Evolutionary conservation across 2,113 vertebrate genomes (phyloP).

Genomic region (Amia ocellicauda): DNA sequence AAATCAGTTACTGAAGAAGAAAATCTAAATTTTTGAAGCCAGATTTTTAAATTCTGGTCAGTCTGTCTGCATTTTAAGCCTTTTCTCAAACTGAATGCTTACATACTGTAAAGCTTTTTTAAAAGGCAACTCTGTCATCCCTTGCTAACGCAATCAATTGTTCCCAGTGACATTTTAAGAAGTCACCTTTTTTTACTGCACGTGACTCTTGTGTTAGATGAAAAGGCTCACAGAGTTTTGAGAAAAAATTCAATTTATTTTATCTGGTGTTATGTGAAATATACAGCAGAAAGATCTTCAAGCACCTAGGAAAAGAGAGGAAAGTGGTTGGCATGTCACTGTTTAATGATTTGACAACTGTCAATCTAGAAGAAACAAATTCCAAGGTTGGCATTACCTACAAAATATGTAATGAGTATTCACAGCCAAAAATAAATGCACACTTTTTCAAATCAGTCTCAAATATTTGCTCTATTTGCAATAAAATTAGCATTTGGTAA

Average conservation of each 20-base stretch:
- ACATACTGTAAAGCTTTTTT: slow-evolving; percentile 2
- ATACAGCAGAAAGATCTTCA: slow-evolving; percentile 8
- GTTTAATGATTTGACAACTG: slow-evolving; percentile 31
- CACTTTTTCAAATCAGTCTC: background rate
- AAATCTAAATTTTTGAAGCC: too few species aligned
- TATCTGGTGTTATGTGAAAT: slow-evolving; percentile 18
- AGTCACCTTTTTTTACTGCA: slow-evolving; percentile 13
- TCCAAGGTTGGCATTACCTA: slow-evolving; percentile 32
- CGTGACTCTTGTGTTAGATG: slow-evolving; percentile 11
- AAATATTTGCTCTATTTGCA: background rate
- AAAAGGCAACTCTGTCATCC: background rate
- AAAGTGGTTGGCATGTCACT: slow-evolving; percentile 37
- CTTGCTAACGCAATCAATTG: slow-evolving; percentile 7
- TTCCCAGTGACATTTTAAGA: slow-evolving; percentile 9
- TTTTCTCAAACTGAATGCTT: background rate
- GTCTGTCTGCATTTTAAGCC: background rate
- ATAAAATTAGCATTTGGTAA: slow-evolving; percentile 7
- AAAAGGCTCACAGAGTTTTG: slow-evolving; percentile 12
- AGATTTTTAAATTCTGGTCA: too few species aligned
- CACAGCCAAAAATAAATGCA: background rate
- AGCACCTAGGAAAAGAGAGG: slow-evolving; percentile 15
- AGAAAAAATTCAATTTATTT: slow-evolving; percentile 2
- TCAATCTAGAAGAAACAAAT: too few species aligned
- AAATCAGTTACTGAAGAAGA: too few species aligned
- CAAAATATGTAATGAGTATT: slow-evolving; percentile 1